Evolutionary conservation across 1,140 invertebrate genomes (phyloP), one percentile per base, ranked within the genome.

Genomic region (Macrocentrus cingulum): DNA sequence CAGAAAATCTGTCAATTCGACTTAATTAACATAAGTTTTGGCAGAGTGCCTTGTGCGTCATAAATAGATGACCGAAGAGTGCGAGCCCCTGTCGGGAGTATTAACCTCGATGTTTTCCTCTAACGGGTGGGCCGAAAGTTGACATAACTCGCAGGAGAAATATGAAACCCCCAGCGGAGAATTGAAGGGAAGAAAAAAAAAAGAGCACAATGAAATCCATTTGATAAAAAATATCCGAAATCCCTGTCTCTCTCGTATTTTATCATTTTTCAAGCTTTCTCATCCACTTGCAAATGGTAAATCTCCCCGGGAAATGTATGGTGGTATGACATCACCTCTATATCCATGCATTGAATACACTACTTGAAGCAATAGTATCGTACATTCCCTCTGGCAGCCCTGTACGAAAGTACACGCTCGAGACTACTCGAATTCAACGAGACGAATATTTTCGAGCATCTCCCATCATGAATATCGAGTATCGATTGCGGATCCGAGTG

Each of bases 21-120:
- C 68, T 66, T 64, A 75, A 75, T 77, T 79, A 76, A 70, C 68
- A 72, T 70, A 72, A 74, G 61, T 69, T 75, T n/a, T 77, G 76
- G 76, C 76, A 70, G 60, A 61, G 41, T 72, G 75, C 76, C 71
- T 39, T 49, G n/a, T n/a, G 49, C 41, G 66, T 67, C 71, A 60
- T 65, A 77, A 78, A 78, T 78, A 78, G 67, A 68, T 61, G 66
- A 62, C 65, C 64, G 59, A 65, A 67, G 66, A 61, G 63, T 56
- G 20, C n/a, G n/a, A n/a, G n/a, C n/a, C n/a, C 61, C 42, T 20
- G 19, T 16, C n/a, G 73, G 58, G 73, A 72, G 75, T 75, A 77
- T 75, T 75, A 75, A 75, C 76, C 76, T 76, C 73, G 68, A 45
- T 62, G 64, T 68, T 72, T 71, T 63, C 55, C 53, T 32, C 46